These are phyloP conservation scores for Apteryx mantelli DNA, from an alignment of 2,113 vertebrate genomes.

Conservation along the genomic window DNA sequence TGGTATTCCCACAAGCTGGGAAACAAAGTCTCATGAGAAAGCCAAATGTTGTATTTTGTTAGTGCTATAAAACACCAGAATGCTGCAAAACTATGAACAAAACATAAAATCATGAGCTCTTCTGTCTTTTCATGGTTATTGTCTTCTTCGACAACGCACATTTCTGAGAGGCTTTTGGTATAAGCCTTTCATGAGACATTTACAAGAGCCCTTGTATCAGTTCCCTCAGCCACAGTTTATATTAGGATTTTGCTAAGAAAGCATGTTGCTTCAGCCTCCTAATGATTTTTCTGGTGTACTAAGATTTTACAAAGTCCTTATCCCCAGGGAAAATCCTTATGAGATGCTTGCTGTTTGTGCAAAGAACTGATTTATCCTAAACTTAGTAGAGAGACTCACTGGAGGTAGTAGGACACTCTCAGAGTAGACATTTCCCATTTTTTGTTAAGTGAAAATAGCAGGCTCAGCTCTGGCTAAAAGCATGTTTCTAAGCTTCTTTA, in stretches of 20 bases:
- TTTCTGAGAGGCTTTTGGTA: constrained; percentile 38
- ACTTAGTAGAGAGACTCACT: neutral
- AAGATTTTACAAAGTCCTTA: neutral
- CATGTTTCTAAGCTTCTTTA: neutral
- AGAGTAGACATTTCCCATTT: neutral
- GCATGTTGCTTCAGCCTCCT: neutral
- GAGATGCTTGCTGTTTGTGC: neutral
- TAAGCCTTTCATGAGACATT: constrained; percentile 31
- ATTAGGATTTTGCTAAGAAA: neutral
- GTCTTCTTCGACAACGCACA: constrained; percentile 6
- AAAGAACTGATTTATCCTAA: neutral
- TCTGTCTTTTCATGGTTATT: constrained; percentile 35
- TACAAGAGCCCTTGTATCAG: neutral
- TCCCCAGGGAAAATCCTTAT: neutral
- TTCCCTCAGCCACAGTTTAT: constrained; percentile 24
- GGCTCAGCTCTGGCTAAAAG: neutral
- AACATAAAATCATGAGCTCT: constrained; percentile 39
- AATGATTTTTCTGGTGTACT: neutral
- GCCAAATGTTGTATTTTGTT: constrained; percentile 46
- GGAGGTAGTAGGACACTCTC: neutral
- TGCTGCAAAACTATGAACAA: constrained; percentile 46
- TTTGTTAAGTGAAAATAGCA: neutral
- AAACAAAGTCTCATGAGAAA: constrained; percentile 45
- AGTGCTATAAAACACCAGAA: constrained; percentile 52
- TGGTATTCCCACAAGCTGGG: constrained; percentile 56